Evolutionary conservation across 2,113 vertebrate species (phyloP), one percentile per base, ranked within the genome.

Genomic region (Trinectes maculatus): DNA sequence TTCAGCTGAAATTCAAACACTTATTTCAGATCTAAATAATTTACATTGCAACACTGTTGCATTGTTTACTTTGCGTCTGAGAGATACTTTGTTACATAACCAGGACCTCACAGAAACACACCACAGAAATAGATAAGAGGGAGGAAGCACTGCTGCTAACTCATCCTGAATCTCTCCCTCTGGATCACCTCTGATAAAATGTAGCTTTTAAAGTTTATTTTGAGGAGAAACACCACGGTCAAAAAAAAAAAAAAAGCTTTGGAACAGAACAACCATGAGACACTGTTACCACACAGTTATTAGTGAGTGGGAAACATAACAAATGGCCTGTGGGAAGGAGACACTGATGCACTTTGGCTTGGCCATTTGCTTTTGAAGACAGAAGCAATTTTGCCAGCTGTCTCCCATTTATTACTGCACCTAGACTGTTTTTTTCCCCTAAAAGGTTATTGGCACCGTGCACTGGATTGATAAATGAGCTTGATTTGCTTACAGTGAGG

Each of bases 111-210:
- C 8, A 33, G 7, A 56, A 53, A 13, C 15, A 26, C 5, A 19
- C 8, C 9, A 6, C 46, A 40, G 36, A 0, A 28, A 28, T 5
- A 24, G 15, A 56, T 47, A 25, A 6, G 1, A 16, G 16, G 40
- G 40, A 21, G 8, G 26, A n/a, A 28, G 22, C 29, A 8, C 2
- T 37, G 71, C 54, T 4, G 16, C 11, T 0, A 1, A 57, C 19
- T 7, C 53, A 22, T 57, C 15, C 36, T 58, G 24, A 62, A 44
- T 69, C 55, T 55, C 56, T 55, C n/a, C 48, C 48, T 71, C 40
- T 31, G 26, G 6, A 36, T 66, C 49, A 61, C 77, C 74, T 31
- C 40, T 88, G 81, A 84, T 78, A 77, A 21, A 40, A 56, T 18
- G 34, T 77, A 79, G 71, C 60, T 61, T 77, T 44, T 31, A 49